Evolutionary conservation across 2,113 vertebrate genomes (phyloP).

Genomic region (Uria lomvia): DNA sequence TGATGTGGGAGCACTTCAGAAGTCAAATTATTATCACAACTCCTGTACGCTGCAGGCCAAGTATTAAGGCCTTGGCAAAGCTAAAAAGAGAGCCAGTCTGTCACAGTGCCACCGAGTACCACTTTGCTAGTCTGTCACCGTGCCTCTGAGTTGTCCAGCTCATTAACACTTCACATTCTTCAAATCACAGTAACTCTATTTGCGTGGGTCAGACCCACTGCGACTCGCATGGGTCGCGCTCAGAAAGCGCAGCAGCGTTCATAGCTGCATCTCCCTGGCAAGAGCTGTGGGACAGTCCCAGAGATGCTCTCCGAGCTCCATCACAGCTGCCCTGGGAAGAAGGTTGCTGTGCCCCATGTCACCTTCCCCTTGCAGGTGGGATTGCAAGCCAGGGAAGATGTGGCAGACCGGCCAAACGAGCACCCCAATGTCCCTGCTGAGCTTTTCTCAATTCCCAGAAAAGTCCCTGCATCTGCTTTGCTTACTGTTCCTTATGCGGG

Average conservation of each 20-base stretch:
- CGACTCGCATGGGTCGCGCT: rapidly evolving
- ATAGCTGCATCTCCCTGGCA: neutral
- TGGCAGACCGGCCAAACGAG: neutral
- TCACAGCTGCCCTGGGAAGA: neutral
- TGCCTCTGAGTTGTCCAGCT: neutral
- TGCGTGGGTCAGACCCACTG: neutral
- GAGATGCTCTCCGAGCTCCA: neutral
- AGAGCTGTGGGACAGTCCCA: neutral
- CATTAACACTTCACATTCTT: neutral
- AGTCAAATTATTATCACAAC: neutral
- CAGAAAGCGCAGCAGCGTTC: neutral
- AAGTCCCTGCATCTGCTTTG: neutral
- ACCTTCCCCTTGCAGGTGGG: neutral
- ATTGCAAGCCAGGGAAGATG: rapidly evolving
- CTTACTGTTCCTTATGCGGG: neutral
- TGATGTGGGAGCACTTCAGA: neutral
- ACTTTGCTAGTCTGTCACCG: neutral
- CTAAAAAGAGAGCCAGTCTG: neutral
- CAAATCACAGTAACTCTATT: neutral
- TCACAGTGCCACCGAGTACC: neutral
- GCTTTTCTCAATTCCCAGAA: neutral
- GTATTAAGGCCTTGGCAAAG: neutral
- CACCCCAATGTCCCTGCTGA: neutral
- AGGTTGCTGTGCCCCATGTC: neutral
- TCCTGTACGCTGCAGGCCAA: neutral